Base-by-base conservation (phyloP, 2,113 vertebrate genomes). In the Anhinga rufa region DNA sequence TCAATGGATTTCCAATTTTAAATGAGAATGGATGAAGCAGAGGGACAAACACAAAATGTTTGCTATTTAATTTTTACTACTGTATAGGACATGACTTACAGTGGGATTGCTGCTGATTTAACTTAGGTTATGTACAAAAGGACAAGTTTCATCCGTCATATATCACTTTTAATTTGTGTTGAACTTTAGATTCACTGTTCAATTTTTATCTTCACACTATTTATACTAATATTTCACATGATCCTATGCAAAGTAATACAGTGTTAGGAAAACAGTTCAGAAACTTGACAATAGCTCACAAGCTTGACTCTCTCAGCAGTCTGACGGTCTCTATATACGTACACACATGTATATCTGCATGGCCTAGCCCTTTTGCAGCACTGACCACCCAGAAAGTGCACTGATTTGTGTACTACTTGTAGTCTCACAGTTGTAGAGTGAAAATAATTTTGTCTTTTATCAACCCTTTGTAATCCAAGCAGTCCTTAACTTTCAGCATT, bases 331-430 rank as follows among this genome's bases (percentile, higher is more conserved):
- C 22, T 31, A 15, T 40, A 15, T 32, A 15, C 15, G 13, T 6
- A 36, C 17, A 36, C 9, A 24, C 16, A 28, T 0, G 0, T 5
- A 0, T 6, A 64, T 6, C 32, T 76, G 49, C 66, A 36, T 3
- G 13, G 26, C n/a, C 17, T 31, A 22, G 65, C 28, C 16, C 29
- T 31, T 38, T 31, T 22, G 28, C 32, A 57, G 68, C 42, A 44
- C n/a, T 31, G 31, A 31, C 25, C 60, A 68, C 54, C 28, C 7
- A 40, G 4, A 13, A 71, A 18, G 12, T 8, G 28, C 20, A 40
- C 24, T 7, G 8, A 42, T 48, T 65, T 60, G 60, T 5, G 15
- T 26, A 25, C 60, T 49, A 25, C 42, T 55, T 44, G 19, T 15
- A 68, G 48, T n/a, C 54, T 46, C 42, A 44, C 31, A 64, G 49